Conservation (phyloP, 2,113 vertebrate genomes). For the Crotalus horridus region DNA sequence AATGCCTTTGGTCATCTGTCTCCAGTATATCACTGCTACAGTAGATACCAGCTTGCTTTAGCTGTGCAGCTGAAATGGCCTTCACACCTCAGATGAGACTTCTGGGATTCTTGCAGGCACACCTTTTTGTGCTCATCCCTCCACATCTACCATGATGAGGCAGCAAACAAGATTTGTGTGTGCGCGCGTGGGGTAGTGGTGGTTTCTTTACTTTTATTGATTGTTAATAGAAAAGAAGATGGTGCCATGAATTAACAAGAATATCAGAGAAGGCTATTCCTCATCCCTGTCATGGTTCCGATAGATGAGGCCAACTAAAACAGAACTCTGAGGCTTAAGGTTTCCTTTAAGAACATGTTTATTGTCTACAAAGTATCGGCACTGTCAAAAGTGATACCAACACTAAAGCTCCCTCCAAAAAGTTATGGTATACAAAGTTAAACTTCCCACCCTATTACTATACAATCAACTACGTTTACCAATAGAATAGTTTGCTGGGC, state of each 20-base stretch:
- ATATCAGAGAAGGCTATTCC: neutral
- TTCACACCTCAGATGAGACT: neutral
- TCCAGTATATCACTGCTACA: neutral
- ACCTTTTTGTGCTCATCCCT: neutral
- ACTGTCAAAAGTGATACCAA: too few relatives aligned
- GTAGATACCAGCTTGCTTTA: neutral
- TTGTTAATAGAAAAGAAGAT: neutral
- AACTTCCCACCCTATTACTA: too few relatives aligned
- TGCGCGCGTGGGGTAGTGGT: neutral
- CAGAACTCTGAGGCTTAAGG: too few relatives aligned
- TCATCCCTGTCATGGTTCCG: too few relatives aligned
- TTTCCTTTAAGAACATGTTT: too few relatives aligned
- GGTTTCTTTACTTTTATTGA: neutral
- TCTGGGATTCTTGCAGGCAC: neutral
- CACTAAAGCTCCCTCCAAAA: too few relatives aligned
- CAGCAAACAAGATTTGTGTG: neutral
- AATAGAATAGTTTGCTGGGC: too few relatives aligned
- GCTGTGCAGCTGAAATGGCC: neutral
- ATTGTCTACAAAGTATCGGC: too few relatives aligned
- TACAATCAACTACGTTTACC: too few relatives aligned
- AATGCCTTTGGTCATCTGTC: neutral
- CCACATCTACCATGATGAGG: neutral
- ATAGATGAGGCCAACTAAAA: too few relatives aligned
- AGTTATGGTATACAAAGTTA: too few relatives aligned
- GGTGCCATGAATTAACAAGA: neutral